Evolutionary conservation across 2,113 vertebrate genomes (phyloP), one percentile per base, ranked within the genome.

Genomic region (Gavia stellata): DNA sequence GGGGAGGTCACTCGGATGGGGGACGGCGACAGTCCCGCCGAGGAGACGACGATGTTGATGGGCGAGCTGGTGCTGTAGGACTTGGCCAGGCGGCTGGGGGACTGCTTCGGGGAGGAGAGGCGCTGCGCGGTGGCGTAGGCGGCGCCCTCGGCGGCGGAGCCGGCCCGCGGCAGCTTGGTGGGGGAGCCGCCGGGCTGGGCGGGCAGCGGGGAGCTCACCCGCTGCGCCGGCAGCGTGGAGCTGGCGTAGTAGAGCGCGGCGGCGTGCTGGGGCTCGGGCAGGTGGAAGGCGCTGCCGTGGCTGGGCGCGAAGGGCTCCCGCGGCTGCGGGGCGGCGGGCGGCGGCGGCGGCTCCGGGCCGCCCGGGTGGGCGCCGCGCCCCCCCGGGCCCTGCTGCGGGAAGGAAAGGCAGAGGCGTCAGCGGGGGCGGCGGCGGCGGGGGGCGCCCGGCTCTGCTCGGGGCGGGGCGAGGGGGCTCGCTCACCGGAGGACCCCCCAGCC

Each of bases 51-150:
- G 97, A 99, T 99, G 98, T 99, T 99, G 98, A 99, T 99, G 96
- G 99, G 99, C 63, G 99, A 99, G 96, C 99, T 98, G 96, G 98
- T 99, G 99, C 99, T 99, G 98, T 99, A 99, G 91, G 99, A 99
- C 98, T 99, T 99, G 96, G 99, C 99, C 96, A 99, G 98, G 62
- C 99, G 99, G 97, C 97, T 98, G 75, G 99, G 98, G 88, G 99
- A 99, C 97, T 99, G 99, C 98, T 99, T 99, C 96, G 99, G 99
- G 68, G 99, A 99, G 92, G 99, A 99, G 87, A 99, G 98, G 77
- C 99, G 98, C 92, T 99, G 98, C 79, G 98, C 98, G 96, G 98
- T 98, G 87, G 98, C 96, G 94, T 99, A 99, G 93, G 98, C 98
- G 28, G 98, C 95, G 66, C 98, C 96, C 89, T 99, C 99, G 7